Percentiles rank a stretch among this genome's conserved stretches.
Evolutionary conservation across 2,113 vertebrate species (phyloP).

Genomic region (Ramphastos sulfuratus): DNA sequence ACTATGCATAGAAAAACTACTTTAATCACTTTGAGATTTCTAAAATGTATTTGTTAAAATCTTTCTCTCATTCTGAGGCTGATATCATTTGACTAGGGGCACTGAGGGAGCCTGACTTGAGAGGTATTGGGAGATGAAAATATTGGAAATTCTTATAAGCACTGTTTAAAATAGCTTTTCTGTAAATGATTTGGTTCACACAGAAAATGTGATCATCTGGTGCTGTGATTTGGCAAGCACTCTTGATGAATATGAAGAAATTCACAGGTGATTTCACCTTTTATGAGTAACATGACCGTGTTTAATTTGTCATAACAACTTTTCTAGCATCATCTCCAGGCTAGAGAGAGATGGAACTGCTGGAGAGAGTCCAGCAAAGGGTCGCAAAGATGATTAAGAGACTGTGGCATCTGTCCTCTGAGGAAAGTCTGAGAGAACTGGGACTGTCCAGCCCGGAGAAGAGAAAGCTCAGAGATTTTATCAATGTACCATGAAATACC

Average conservation of each 20-base stretch:
- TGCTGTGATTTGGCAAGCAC: conserved; percentile 45
- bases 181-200: conserved; percentile 62
- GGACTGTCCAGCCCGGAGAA: neutral
- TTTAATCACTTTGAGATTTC: conserved; percentile 72
- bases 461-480: neutral
- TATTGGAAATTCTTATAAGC: conserved; percentile 68
- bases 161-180: conserved; percentile 70
- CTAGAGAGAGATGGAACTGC: neutral
- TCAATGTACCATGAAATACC: neutral
- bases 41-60: conserved; percentile 72
- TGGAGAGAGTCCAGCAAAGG: neutral
- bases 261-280: conserved; percentile 47
- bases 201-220: conserved; percentile 50
- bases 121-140: conserved; percentile 58
- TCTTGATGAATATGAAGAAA: conserved; percentile 52
- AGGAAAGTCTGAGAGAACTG: neutral
- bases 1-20: conserved; percentile 70
- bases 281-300: neutral
- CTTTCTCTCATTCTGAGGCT: conserved; percentile 60
- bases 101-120: conserved; percentile 64
- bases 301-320: neutral
- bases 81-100: conserved; percentile 62
- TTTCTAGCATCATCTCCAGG: neutral
- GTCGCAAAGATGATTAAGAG: neutral
- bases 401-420: neutral